Conservation (phyloP, 2,113 vertebrate genomes). For the Bothrops jararaca region DNA sequence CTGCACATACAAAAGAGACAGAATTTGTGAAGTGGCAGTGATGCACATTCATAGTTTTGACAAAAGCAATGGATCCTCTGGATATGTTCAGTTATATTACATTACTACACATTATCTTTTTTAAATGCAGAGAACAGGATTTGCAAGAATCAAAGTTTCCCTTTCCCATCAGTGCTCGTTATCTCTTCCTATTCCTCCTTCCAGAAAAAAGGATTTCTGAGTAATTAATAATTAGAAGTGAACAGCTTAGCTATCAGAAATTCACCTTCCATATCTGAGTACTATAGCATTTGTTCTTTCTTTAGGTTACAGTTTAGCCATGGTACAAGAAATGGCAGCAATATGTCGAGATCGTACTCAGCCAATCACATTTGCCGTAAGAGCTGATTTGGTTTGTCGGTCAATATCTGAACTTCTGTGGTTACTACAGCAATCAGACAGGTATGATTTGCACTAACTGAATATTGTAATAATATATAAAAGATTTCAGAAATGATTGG, state of each 20-base stretch:
- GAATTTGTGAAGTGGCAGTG: neutral
- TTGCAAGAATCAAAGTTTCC: neutral
- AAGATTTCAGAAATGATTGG: neutral
- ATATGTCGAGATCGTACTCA: slow-evolving; percentile 73
- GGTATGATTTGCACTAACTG: slow-evolving; percentile 62
- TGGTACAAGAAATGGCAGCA: slow-evolving; percentile 83
- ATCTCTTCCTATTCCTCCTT: neutral
- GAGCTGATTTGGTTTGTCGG: slow-evolving; percentile 77
- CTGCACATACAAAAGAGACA: neutral
- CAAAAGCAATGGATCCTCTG: neutral
- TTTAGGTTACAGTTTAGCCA: slow-evolving; percentile 86
- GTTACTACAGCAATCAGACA: slow-evolving; percentile 82
- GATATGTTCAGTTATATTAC: neutral
- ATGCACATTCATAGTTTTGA: neutral
- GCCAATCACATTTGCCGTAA: slow-evolving; percentile 85
- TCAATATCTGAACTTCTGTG: slow-evolving; percentile 80
- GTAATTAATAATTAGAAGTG: neutral
- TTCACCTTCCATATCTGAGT: neutral
- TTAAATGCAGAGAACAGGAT: neutral
- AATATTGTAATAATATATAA: neutral
- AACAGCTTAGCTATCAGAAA: neutral
- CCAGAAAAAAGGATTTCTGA: neutral
- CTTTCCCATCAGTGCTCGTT: neutral
- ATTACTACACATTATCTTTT: neutral
- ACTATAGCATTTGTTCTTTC: slow-evolving; percentile 12